Evolutionary conservation across 2,888 invertebrate species (phyloP), one percentile per base, ranked within the genome.

Genomic region (Cheilosia urbana): DNA sequence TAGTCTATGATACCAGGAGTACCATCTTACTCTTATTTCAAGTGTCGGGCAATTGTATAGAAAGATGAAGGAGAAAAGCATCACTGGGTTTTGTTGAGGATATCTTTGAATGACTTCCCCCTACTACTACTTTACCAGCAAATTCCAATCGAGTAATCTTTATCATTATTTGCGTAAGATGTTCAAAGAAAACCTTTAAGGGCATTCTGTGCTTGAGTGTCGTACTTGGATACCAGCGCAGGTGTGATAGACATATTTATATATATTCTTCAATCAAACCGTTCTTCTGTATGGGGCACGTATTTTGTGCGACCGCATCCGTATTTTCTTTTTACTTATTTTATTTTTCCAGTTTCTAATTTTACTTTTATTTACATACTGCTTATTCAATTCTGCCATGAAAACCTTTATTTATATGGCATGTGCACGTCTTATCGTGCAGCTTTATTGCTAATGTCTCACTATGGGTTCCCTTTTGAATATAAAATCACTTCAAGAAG

Each of bases 101-200:
- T 66, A 76, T 66, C 76, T 76, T 66, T 58, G 66, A 76, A 40
- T 66, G 76, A 66, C 66, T 66, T 66, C 60, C 58, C 66, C 42
- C 76, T 57, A 42, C 66, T 51, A 40, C 76, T 57, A 42, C 58
- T 51, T 57, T 66, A 57, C 75, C 47, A 49, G 37, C 57, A 65
- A 65, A 73, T 75, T 55, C 65, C 75, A 65, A 75, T 65, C 65
- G 63, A 65, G 65, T 75, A 75, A 75, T 75, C 65, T 75, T 62
- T 73, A 30, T 65, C 63, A 66, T 76, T 76, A 76, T 76, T 76
- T 76, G 66, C 51, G 58, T 76, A 76, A 76, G 76, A 58, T 66
- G 76, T 66, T 66, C 66, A 76, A 66, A 66, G 76, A 76, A 75
- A 76, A 58, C 42, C 76, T 66, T 76, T 75, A 75, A 75, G 60